phyloP scores from a whole-genome alignment of 1,140 invertebrate genomes.

The Nephila pilipes region DNA sequence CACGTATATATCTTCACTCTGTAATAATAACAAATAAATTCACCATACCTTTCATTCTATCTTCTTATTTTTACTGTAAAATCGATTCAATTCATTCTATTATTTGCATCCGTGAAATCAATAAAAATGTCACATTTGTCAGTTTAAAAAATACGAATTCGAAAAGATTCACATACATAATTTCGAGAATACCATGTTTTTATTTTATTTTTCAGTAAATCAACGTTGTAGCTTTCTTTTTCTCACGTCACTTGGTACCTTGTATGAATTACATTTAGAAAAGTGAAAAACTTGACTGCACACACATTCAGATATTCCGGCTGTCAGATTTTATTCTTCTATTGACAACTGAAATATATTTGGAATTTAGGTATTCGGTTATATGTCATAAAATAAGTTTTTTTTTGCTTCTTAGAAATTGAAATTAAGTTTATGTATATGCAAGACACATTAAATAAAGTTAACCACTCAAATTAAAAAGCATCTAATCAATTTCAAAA shows the following conservation, averaged over 20 bases:
- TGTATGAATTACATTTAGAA: not conserved
- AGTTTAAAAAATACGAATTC: not conserved
- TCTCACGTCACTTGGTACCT: not conserved
- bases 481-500: no score
- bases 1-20: not conserved
- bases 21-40: not conserved
- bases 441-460: no score
- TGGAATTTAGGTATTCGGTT: no score
- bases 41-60: not conserved
- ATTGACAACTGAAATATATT: not conserved
- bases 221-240: not conserved
- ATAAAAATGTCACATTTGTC: constrained; percentile 45
- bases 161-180: constrained; percentile 3
- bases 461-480: no score
- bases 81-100: not conserved
- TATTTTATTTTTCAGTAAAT: not conserved
- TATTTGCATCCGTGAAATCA: constrained; percentile 6
- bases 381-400: no score
- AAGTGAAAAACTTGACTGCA: constrained; percentile 13
- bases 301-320: not conserved
- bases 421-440: no score
- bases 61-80: not conserved
- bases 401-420: no score
- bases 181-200: not conserved
- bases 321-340: not conserved